Evolutionary conservation across 2,797 vertebrate genomes (phyloP), one percentile per base, ranked within the genome.

Genomic region (Pithecia hirsuta): DNA sequence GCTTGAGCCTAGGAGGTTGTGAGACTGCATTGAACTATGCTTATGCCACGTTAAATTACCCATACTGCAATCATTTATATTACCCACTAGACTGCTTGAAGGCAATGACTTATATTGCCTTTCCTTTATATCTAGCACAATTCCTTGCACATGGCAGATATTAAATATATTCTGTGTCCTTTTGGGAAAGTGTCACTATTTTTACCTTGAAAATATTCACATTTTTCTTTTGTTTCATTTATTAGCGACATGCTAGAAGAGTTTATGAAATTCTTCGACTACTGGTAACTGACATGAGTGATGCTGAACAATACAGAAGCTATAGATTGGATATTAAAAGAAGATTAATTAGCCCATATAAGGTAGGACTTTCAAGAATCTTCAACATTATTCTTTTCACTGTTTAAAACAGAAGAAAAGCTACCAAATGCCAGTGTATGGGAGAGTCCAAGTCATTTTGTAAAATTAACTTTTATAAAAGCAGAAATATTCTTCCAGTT

Each of bases 201-300:
- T 80, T 44, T 72, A 83, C 76, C 93, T 94, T 93, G 28, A 94
- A 91, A 89, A 87, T 89, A 67, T 96, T 98, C 82, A 93, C 44
- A n/a, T 95, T 92, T 98, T 93, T 95, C 87, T 97, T 98, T 97
- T 87, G 94, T 96, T 98, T 96, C n/a, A 93, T 92, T 96, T 92
- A 75, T 95, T 75, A 99, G 99, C 99, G 99, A 99, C 99, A 99
- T 97, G 99, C 99, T 11, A 99, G 99, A 95, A 98, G 99, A 80
- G 99, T 99, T 97, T 99, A 99, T 96, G 99, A 99, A 98, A 99
- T 99, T 98, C 99, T 99, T 82, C 99, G 99, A n/a, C 98, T 99
- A 93, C 99, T 99, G 98, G 99, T 99, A 80, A 99, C 99, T 94
- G 99, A 99, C 98, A 99, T 99, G 99, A 99, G 99, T 70, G 99